Base-by-base conservation (phyloP, 1,140 invertebrate genomes). In the Thereuonema tuberculata region DNA sequence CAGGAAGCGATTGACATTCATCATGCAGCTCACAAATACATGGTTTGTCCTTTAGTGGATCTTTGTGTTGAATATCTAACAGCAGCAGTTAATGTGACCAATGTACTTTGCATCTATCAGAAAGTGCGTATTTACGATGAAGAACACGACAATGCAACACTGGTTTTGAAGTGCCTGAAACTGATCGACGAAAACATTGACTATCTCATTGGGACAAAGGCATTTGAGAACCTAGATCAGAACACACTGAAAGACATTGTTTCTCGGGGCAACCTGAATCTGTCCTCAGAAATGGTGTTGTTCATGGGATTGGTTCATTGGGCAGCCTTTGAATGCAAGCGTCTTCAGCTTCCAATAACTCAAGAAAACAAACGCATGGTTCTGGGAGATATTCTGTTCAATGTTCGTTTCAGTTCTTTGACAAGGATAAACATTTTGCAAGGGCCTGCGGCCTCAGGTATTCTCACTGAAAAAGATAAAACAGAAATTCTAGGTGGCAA, bases 241-340 rank as follows among this genome's bases (percentile, higher is more conserved):
- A 9, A n/a, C 12, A 24, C 24, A n/a, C 48, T 50, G 9, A 24
- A n/a, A 24, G n/a, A 24, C 21, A 50, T 50, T 24, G 21, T 21
- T 24, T 5, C 3, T 12, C 48, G 48, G 12, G 48, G 48, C 5
- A 21, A n/a, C n/a, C 48, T 50, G 5, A 50, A 50, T 21, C 9
- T 50, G 9, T 21, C 5, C 12, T n/a, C 82, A 1, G 87, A 89
- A 72, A 69, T 85, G 58, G 82, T 86, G 64, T 67, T 90, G 17
- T 89, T 89, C 69, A 77, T 80, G 62, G 86, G 84, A 9, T 69
- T 85, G 2, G 76, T 82, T 17, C 75, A 80, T 62, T 89, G 87
- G 77, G 80, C 83, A 43, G 68, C 65, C 23, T 64, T 67, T 54
- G 72, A 74, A 61, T 73, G 70, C 57, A 59, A 63, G 5, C 57